Evolutionary conservation across 2,113 vertebrate genomes (phyloP), one percentile per base, ranked within the genome.

Genomic region (Sylvia atricapilla): DNA sequence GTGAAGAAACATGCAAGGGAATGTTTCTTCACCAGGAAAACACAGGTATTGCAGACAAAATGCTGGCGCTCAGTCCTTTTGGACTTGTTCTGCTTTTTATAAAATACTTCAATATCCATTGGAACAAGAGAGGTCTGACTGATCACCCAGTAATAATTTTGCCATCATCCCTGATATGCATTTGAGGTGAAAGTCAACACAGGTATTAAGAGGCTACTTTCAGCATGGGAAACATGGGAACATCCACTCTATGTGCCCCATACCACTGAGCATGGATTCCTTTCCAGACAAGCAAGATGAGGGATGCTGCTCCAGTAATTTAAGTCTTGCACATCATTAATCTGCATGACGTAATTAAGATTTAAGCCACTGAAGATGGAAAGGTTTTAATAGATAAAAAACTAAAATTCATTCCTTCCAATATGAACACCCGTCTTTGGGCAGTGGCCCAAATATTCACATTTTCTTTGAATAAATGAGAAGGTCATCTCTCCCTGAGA

Each of bases 401-500:
- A 11, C 4, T 41, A 22, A 52, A 69, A 76, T 59, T 8, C 28
- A 30, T 60, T 68, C 3, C 31, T 49, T 46, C 37, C 30, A 53
- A 93, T 92, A 68, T 22, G 24, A 81, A 75, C 4, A 15, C 33
- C 10, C 0, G 0, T 46, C 55, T 87, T 83, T 46, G 44, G 16
- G 24, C 0, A 2, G 19, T 56, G 24, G 49, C 41, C 63, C 0
- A 17, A 60, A 15, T 35, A 66, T 44, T 84, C 59, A 53, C 20
- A 31, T 56, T 91, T 58, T 62, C 80, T 84, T 67, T 60, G n/a
- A 31, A 47, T 70, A 84, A 90, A 86, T 56, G 44, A 13, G 53
- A 85, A 92, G 10, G 13, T 3, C 76, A 27, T 6, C 53, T 52
- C 24, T 55, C 20, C 33, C 33, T 0, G 0, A 69, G 41, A 44